These are phyloP conservation scores for Bergia sp. DNA, from an alignment of 92 coral and sea anemone genomes.

Conservation along the genomic window DNA sequence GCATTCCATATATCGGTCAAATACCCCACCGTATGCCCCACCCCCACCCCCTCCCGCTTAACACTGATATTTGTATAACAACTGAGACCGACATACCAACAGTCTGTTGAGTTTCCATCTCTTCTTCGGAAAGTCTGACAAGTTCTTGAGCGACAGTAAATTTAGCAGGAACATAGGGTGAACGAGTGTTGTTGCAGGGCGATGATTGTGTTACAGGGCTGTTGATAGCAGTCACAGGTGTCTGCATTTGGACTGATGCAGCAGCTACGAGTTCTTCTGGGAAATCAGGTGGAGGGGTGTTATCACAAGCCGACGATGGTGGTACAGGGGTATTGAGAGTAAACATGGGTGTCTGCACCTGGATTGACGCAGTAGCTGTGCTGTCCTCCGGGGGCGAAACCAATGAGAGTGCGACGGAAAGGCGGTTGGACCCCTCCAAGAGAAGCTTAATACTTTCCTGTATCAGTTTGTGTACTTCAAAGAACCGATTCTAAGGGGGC, in stretches of 20 bases:
- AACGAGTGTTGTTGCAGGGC: not conserved
- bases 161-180: not conserved
- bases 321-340: slow-evolving; percentile 2
- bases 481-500: slow-evolving; percentile 1
- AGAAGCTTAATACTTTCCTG: slow-evolving; percentile 18
- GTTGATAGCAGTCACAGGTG: not conserved
- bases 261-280: not conserved
- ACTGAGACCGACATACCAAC: not conserved
- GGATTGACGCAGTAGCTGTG: slow-evolving; percentile 2
- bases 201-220: not conserved
- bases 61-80: not conserved
- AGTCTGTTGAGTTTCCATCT: not conserved
- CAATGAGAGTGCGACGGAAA: slow-evolving; percentile 10
- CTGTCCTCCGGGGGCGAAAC: not conserved
- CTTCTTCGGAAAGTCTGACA: not conserved
- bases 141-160: not conserved
- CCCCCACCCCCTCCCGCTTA: not conserved
- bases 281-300: slow-evolving; percentile 39
- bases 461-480: slow-evolving; percentile 27
- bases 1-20: too few species aligned
- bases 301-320: slow-evolving; percentile 35
- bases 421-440: slow-evolving; percentile 17
- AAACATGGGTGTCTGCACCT: slow-evolving; percentile 19
- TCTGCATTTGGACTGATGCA: not conserved
- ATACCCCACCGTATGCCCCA: too few species aligned